Conservation (phyloP, 1,140 invertebrate genomes). For the Triops longicaudatus region DNA sequence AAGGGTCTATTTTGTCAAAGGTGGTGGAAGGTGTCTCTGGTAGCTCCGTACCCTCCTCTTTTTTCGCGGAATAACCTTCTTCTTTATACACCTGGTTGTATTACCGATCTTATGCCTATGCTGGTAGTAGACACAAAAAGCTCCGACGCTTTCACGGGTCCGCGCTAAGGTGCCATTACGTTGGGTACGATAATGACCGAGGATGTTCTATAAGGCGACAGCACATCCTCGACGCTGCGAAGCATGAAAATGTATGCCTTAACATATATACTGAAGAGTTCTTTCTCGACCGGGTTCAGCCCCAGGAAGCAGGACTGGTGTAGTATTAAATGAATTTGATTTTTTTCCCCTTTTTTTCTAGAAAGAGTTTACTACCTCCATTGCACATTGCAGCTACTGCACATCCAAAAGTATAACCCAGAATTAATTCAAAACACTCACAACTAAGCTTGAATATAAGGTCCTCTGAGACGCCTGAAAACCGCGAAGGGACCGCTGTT, state of each 20-base stretch:
- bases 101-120: not conserved
- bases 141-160: not conserved
- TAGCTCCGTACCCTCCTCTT: not conserved
- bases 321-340: not conserved
- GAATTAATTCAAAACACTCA: too few relatives aligned
- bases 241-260: conserved; percentile 12
- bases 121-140: not conserved
- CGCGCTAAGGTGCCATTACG: not conserved
- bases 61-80: not conserved
- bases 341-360: too few relatives aligned
- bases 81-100: not conserved
- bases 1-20: not conserved
- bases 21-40: not conserved
- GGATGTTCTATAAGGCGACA: conserved; percentile 8
- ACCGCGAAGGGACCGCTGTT: too few relatives aligned
- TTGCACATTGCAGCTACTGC: too few relatives aligned
- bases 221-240: not conserved
- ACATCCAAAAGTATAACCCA: too few relatives aligned
- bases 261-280: not conserved
- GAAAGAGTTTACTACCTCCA: too few relatives aligned
- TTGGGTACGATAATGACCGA: conserved; percentile 1
- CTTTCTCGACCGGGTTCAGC: not conserved
- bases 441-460: too few relatives aligned
- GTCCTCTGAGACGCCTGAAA: too few relatives aligned
- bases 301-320: not conserved